Base-by-base conservation (phyloP, 2,797 vertebrate species). In the Lacerta bilineata region DNA sequence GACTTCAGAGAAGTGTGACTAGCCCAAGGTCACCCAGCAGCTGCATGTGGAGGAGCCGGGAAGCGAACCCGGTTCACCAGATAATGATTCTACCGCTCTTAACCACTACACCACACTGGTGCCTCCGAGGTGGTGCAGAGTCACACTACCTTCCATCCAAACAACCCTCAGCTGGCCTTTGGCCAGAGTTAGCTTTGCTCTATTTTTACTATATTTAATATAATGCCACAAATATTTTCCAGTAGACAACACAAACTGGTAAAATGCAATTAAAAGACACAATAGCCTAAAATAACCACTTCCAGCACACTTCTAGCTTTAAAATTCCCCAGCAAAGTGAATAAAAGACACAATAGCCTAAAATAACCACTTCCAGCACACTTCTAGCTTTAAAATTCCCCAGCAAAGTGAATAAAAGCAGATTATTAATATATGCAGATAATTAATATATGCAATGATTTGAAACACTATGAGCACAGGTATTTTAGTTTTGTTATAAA, bases 41-140 rank as follows among this genome's bases (percentile, higher is more conserved):
- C 46, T 50, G 46, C 46, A 50, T 50, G 46, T 50, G 46, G 46
- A 50, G 46, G 10, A 50, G 10, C 46, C 0, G 46, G 2, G 46
- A 50, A 0, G 3, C 3, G 10, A 50, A 50, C 46, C 46, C 2
- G 10, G 46, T 50, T 50, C 46, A 50, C 46, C 46, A 50, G 46
- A 50, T 50, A 3, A 50, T 1, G 1, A 50, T 0, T 50, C 46
- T 0, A 11, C 46, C 10, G 2, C 46, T 50, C 10, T 50, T 50
- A 50, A 50, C 46, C 46, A 50, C 46, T 50, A 11, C 46, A 50
- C 46, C 46, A 50, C 46, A 50, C 46, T 50, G 69, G 29, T 5
- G 20, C 18, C 59, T 61, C 59, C 0, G 5, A 6, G 18, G 18
- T 61, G 20, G 20, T 61, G 59, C 59, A 17, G 20, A 61, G 1